Conservation (phyloP, 2,797 vertebrate species). For the Chromis chromis region DNA sequence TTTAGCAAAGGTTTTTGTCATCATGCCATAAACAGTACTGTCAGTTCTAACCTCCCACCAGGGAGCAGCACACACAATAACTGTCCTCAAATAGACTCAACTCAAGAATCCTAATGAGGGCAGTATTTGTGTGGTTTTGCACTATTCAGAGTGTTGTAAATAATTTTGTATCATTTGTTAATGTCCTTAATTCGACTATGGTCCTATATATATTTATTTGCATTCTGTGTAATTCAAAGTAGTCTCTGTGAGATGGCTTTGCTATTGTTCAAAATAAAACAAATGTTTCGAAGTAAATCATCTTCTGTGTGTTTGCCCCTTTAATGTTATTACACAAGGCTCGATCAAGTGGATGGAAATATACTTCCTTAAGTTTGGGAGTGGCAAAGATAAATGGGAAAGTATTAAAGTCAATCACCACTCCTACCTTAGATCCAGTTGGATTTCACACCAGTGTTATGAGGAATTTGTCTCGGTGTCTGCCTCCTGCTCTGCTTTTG, state of each 20-base stretch:
- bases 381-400: not conserved
- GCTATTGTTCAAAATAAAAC: slow-evolving; percentile 85
- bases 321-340: not conserved
- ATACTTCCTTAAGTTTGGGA: not conserved
- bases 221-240: slow-evolving; percentile 84
- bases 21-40: slow-evolving; percentile 55
- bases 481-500: not conserved
- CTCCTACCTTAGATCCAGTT: not conserved
- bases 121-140: slow-evolving; percentile 82
- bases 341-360: not conserved
- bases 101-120: slow-evolving; percentile 72
- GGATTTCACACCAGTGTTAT: not conserved
- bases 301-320: not conserved
- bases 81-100: slow-evolving; percentile 66
- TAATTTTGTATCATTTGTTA: slow-evolving; percentile 82
- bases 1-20: slow-evolving; percentile 32
- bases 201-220: slow-evolving; percentile 85
- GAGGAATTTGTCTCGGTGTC: not conserved
- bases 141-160: slow-evolving; percentile 86
- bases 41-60: slow-evolving; percentile 54
- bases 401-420: too few relatives aligned
- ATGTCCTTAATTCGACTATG: slow-evolving; percentile 79
- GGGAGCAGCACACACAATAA: slow-evolving; percentile 67
- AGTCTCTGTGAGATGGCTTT: slow-evolving; percentile 88
- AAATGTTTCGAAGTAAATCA: slow-evolving; percentile 70